Conservation (phyloP, 2,888 invertebrate genomes). For the Nycteola revayana region DNA sequence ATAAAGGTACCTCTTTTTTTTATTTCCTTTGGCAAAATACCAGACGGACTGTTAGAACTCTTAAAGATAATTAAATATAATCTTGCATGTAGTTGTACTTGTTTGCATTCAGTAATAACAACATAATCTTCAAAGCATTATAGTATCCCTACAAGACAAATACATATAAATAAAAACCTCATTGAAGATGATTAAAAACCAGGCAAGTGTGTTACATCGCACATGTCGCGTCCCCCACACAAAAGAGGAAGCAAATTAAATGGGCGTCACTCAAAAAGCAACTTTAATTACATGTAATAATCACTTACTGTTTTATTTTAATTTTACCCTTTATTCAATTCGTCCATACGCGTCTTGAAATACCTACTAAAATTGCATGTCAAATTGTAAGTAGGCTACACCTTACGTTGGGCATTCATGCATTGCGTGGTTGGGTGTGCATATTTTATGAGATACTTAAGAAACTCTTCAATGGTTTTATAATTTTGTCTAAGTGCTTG, state of each 20-base stretch:
- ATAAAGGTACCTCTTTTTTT: too few relatives aligned
- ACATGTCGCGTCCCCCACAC: slow-evolving; percentile 52
- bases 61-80: too few relatives aligned
- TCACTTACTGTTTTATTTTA: slow-evolving; percentile 40
- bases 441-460: background rate
- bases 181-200: slow-evolving; percentile 39
- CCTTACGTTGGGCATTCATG: background rate
- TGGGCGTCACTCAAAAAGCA: slow-evolving; percentile 53
- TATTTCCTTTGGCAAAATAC: too few relatives aligned
- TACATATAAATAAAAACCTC: too few relatives aligned
- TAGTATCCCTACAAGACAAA: too few relatives aligned
- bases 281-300: slow-evolving; percentile 60
- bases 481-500: slow-evolving; percentile 2
- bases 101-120: too few relatives aligned
- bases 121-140: too few relatives aligned
- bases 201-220: slow-evolving; percentile 46
- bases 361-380: slow-evolving; percentile 16
- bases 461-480: slow-evolving; percentile 11
- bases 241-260: slow-evolving; percentile 54
- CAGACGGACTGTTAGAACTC: too few relatives aligned
- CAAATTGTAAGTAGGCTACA: background rate
- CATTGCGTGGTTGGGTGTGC: slow-evolving; percentile 11
- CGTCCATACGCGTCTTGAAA: slow-evolving; percentile 16
- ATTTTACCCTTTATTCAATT: slow-evolving; percentile 25
- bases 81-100: too few relatives aligned